Percentiles rank a stretch among this genome's conserved stretches.
Evolutionary conservation across 2,113 vertebrate genomes (phyloP).

Genomic region (Tachysurus vachellii): DNA sequence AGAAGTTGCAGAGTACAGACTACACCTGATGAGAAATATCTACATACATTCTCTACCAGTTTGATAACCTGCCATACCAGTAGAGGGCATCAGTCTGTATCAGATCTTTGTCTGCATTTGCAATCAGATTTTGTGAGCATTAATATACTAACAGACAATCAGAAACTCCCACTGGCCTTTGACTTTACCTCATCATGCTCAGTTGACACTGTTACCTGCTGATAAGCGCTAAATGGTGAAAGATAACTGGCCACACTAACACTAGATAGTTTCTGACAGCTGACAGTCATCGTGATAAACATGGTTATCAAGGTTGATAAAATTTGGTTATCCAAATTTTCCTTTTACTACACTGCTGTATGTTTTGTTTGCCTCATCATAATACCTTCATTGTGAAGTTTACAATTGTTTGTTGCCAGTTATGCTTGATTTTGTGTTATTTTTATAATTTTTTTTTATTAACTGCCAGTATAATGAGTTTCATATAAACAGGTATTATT

Average conservation of each 20-base stretch:
- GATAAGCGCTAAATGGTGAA: neutral
- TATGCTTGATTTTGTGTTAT: neutral
- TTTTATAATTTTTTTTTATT: neutral
- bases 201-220: neutral
- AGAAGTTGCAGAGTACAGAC: neutral
- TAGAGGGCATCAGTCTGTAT: conserved; percentile 3
- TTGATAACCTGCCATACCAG: neutral
- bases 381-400: neutral
- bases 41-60: neutral
- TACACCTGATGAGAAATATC: neutral
- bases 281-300: neutral
- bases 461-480: neutral
- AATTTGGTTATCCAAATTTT: too few species aligned
- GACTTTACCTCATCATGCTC: neutral
- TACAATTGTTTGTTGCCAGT: neutral
- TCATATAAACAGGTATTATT: neutral
- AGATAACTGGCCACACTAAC: neutral
- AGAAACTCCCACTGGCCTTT: neutral
- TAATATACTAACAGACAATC: neutral
- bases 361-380: neutral
- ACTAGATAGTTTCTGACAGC: conserved; percentile 1
- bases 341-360: neutral
- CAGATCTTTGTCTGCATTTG: neutral
- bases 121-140: neutral
- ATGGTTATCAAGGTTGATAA: neutral